Evolutionary conservation across 2,888 invertebrate species (phyloP).

Genomic region (Physocephala rufipes): DNA sequence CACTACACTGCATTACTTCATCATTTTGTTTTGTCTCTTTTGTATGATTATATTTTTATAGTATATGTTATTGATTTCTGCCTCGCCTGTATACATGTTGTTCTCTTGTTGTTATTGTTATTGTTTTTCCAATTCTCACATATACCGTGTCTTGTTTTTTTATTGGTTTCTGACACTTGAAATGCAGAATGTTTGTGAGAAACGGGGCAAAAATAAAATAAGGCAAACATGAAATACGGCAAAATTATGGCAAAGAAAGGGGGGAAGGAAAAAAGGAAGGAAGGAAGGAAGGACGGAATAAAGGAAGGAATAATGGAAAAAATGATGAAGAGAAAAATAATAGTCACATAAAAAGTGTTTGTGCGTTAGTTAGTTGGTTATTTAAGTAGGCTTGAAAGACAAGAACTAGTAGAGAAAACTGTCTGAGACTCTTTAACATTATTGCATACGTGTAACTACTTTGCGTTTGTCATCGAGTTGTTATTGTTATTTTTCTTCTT

Average conservation of each 20-base stretch:
- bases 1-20: too few species aligned
- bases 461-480: not conserved
- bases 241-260: not conserved
- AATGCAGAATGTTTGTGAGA: too few species aligned
- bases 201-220: too few species aligned
- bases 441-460: not conserved
- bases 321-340: not conserved
- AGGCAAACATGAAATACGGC: not conserved
- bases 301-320: not conserved
- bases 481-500: not conserved
- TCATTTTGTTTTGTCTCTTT: slow-evolving; percentile 8
- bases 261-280: not conserved
- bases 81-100: not conserved
- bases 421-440: not conserved
- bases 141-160: not conserved
- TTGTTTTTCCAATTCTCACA: too few species aligned
- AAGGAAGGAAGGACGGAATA: not conserved
- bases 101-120: slow-evolving; percentile 10
- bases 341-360: not conserved
- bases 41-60: slow-evolving; percentile 20
- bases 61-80: slow-evolving; percentile 32
- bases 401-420: not conserved
- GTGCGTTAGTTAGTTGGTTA: not conserved
- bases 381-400: not conserved
- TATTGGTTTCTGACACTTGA: not conserved